A percentile compares a stretch with the other conserved stretches of the same genome.
Conservation (phyloP, 2,888 invertebrate genomes). For the Volucella inanis region DNA sequence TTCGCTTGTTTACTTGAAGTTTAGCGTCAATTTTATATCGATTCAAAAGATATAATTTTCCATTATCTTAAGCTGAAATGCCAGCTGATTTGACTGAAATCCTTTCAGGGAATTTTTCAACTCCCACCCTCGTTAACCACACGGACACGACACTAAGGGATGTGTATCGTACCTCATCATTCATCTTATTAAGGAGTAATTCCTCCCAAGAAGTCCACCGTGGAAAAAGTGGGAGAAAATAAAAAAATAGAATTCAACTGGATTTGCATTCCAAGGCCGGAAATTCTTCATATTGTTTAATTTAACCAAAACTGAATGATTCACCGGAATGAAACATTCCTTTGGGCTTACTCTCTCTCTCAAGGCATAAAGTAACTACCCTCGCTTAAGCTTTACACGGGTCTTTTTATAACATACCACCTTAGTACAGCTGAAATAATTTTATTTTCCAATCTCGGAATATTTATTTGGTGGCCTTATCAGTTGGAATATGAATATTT, state of each 20-base stretch:
- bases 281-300: constrained; percentile 66
- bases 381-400: constrained; percentile 14
- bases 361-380: constrained; percentile 10
- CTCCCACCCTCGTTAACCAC: neutral
- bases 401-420: constrained; percentile 20
- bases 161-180: constrained; percentile 39
- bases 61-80: constrained; percentile 13
- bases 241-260: constrained; percentile 14
- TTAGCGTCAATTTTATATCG: neutral
- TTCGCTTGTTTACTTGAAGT: too few species aligned
- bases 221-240: too few species aligned
- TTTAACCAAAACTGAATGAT: constrained; percentile 63
- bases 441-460: constrained; percentile 66
- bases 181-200: constrained; percentile 58
- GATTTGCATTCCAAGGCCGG: constrained; percentile 65
- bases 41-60: constrained; percentile 29
- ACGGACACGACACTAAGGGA: constrained; percentile 7
- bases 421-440: constrained; percentile 60
- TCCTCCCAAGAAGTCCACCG: constrained; percentile 18
- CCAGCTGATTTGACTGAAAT: constrained; percentile 10
- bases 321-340: constrained; percentile 45
- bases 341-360: neutral
- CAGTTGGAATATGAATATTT: constrained; percentile 74
- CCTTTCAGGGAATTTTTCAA: constrained; percentile 23
- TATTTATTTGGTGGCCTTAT: constrained; percentile 73